A percentile compares a stretch with the other conserved stretches of the same genome.
Evolutionary conservation across 2,797 vertebrate species (phyloP).

Genomic region (Dryobates pubescens): DNA sequence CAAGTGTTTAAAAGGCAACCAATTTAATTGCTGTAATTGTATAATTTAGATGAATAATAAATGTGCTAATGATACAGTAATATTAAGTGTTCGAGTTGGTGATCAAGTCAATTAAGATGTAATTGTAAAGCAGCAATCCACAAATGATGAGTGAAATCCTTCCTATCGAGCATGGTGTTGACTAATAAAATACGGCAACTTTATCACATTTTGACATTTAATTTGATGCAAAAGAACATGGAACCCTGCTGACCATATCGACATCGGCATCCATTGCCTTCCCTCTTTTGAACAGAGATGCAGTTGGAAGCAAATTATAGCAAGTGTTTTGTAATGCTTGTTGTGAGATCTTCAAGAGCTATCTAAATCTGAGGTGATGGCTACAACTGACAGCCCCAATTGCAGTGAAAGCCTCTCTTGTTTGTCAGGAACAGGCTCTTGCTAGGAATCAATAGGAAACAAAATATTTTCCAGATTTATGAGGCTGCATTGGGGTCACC

Average conservation of each 20-base stretch:
- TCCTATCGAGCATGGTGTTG: conserved; percentile 33
- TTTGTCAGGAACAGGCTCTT: background rate
- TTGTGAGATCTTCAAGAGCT: background rate
- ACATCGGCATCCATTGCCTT: background rate
- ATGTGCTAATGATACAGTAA: conserved; percentile 72
- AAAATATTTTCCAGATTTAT: background rate
- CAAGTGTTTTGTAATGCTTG: background rate
- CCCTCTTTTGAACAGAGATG: background rate
- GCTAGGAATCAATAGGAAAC: background rate
- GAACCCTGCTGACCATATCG: background rate
- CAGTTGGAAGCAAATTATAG: background rate
- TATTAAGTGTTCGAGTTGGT: conserved; percentile 74
- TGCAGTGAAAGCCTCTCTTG: background rate
- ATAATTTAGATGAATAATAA: conserved; percentile 77
- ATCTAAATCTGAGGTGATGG: background rate
- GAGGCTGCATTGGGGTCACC: fast-evolving
- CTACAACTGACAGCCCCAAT: background rate
- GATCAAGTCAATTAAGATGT: conserved; percentile 78
- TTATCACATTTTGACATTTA: background rate
- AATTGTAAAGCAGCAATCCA: conserved; percentile 69
- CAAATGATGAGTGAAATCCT: conserved; percentile 54
- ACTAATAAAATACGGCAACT: background rate
- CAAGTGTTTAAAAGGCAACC: conserved; percentile 69
- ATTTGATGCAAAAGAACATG: conserved; percentile 22
- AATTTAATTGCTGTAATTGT: conserved; percentile 76